These are phyloP conservation scores for Actinia equina DNA, from an alignment of 64 coral and sea anemone genomes.

Conservation along the genomic window DNA sequence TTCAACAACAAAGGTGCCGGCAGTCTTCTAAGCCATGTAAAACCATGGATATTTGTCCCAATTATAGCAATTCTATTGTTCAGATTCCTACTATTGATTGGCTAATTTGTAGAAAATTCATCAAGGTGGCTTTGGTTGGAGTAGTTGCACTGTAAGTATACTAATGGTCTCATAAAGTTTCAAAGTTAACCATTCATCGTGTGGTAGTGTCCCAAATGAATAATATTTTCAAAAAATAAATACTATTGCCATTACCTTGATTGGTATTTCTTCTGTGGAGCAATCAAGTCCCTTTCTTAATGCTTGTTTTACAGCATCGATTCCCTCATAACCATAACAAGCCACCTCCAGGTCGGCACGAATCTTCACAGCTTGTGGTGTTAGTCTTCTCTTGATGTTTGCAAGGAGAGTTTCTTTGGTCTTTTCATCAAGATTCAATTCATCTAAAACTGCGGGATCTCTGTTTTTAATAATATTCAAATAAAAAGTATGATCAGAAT, in stretches of 20 bases:
- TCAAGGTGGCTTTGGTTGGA: too few relatives aligned
- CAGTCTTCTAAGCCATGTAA: too few relatives aligned
- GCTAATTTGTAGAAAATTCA: too few relatives aligned
- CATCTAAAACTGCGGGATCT: constrained; percentile 91
- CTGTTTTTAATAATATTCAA: constrained; percentile 19
- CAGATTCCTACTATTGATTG: too few relatives aligned
- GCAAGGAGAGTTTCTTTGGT: constrained; percentile 75
- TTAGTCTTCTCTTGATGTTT: constrained; percentile 87
- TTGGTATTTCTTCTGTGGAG: constrained; percentile 80
- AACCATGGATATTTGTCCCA: too few relatives aligned
- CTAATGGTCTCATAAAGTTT: too few relatives aligned
- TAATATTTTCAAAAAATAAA: neutral
- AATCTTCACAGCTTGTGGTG: constrained; percentile 95
- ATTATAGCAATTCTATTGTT: too few relatives aligned
- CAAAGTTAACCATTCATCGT: too few relatives aligned
- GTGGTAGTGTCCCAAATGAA: too few relatives aligned
- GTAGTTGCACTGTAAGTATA: too few relatives aligned
- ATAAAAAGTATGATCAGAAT: too few relatives aligned
- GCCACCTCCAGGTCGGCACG: constrained; percentile 93
- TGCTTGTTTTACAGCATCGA: constrained; percentile 94
- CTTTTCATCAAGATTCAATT: constrained; percentile 86
- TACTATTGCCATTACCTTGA: constrained; percentile 49
- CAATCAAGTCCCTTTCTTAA: constrained; percentile 82
- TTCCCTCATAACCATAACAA: constrained; percentile 97
- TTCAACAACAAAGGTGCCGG: too few relatives aligned